These are phyloP conservation scores for Falco concolor DNA, from an alignment of 2,797 vertebrate genomes.

Conservation along the genomic window DNA sequence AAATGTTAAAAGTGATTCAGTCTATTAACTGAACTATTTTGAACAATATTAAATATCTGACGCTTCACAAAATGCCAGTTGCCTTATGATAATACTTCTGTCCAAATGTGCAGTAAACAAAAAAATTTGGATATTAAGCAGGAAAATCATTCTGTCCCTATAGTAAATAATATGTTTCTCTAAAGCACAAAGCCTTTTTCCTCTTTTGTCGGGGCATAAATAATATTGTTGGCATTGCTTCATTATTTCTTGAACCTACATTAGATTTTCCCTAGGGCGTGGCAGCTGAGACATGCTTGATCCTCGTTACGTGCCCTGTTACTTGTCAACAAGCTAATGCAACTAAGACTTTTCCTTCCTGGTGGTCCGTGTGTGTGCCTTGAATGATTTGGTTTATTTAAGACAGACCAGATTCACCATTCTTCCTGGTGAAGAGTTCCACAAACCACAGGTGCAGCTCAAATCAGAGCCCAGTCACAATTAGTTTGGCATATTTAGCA, in stretches of 20 bases:
- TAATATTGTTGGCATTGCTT: not conserved
- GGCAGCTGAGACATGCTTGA: not conserved
- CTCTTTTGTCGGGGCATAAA: not conserved
- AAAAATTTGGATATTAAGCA: not conserved
- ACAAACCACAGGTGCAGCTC: not conserved
- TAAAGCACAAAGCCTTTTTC: not conserved
- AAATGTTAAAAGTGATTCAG: not conserved
- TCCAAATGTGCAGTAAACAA: not conserved
- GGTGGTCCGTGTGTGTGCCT: not conserved
- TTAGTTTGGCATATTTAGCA: not conserved
- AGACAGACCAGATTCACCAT: not conserved
- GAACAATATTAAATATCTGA: not conserved
- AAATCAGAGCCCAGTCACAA: not conserved
- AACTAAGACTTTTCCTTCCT: constrained; percentile 19
- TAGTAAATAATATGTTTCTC: not conserved
- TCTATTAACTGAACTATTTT: not conserved
- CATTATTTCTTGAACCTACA: not conserved
- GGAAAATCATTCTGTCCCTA: not conserved
- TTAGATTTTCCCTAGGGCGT: not conserved
- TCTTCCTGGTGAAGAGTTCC: not conserved
- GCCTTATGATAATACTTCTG: not conserved
- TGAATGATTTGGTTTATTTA: not conserved
- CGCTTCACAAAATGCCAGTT: not conserved
- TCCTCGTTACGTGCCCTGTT: not conserved
- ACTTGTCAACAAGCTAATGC: constrained; percentile 20